Percentiles rank a stretch among this genome's conserved stretches.
These are phyloP conservation scores for Eubasilissa splendida DNA, from an alignment of 2,888 invertebrate species.

Conservation along the genomic window DNA sequence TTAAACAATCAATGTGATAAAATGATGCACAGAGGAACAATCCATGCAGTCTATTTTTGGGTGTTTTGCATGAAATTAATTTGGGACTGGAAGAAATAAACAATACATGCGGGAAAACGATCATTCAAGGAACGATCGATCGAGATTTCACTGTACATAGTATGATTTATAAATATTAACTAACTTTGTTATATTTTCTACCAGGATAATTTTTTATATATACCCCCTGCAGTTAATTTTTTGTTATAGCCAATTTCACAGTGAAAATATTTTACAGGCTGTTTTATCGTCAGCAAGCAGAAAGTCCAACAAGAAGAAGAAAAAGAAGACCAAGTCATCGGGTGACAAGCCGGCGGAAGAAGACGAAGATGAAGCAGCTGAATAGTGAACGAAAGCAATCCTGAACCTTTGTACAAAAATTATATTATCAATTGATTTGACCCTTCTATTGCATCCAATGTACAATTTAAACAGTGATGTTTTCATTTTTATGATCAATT, in stretches of 20 bases:
- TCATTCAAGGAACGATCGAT: no score
- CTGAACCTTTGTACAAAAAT: slow-evolving; percentile 47
- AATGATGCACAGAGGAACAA: no score
- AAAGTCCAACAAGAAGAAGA: slow-evolving; percentile 92
- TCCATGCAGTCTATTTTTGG: no score
- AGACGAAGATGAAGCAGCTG: slow-evolving; percentile 66
- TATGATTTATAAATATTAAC: no score
- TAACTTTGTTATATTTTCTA: no score
- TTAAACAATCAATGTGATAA: no score
- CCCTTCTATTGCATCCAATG: slow-evolving; percentile 40
- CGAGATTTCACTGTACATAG: no score
- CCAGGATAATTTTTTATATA: no score
- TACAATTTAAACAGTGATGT: slow-evolving; percentile 41
- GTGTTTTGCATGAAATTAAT: no score
- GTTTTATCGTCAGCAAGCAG: slow-evolving; percentile 84
- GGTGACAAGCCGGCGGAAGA: slow-evolving; percentile 74
- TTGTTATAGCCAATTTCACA: background rate
- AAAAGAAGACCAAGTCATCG: slow-evolving; percentile 86
- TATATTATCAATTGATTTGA: slow-evolving; percentile 30
- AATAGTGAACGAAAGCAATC: slow-evolving; percentile 47
- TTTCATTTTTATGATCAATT: slow-evolving; percentile 37
- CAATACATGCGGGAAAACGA: no score
- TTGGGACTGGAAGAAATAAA: no score
- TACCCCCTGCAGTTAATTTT: no score
- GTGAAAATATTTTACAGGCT: slow-evolving; percentile 68